Conservation (phyloP, 2,888 invertebrate species). For the Podabrus alpinus region DNA sequence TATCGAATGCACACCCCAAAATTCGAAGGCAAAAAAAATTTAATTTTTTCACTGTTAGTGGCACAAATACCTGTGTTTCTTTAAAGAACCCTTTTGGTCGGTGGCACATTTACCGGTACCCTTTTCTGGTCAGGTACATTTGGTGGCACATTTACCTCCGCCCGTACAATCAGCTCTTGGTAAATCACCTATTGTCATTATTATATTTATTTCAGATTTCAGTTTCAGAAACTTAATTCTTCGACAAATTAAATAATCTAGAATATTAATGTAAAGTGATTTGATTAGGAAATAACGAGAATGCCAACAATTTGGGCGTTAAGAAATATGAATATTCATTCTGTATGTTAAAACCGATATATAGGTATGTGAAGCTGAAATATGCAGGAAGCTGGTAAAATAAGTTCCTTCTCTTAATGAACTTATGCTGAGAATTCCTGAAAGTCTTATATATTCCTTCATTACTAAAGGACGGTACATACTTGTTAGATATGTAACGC, state of each 20-base stretch:
- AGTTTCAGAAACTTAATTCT: neutral
- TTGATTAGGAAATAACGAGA: neutral
- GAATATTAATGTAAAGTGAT: neutral
- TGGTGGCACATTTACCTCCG: too few relatives aligned
- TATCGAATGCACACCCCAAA: too few relatives aligned
- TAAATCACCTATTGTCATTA: neutral
- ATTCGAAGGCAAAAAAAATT: too few relatives aligned
- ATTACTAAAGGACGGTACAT: neutral
- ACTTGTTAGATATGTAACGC: neutral
- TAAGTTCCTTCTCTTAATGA: neutral
- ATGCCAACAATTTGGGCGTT: neutral
- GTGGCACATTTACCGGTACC: too few relatives aligned
- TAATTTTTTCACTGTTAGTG: too few relatives aligned
- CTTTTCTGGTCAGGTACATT: too few relatives aligned
- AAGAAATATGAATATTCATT: conserved; percentile 16
- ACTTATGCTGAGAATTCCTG: neutral
- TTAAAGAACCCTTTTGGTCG: too few relatives aligned
- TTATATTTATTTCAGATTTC: neutral
- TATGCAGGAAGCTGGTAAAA: neutral
- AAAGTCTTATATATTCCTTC: neutral
- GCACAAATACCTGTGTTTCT: too few relatives aligned
- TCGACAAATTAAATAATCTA: neutral
- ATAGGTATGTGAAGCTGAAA: conserved; percentile 10
- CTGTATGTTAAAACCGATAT: conserved; percentile 5
- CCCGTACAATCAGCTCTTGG: neutral